Evolutionary conservation across 2,113 vertebrate species (phyloP).

Genomic region (Gavialis gangeticus): DNA sequence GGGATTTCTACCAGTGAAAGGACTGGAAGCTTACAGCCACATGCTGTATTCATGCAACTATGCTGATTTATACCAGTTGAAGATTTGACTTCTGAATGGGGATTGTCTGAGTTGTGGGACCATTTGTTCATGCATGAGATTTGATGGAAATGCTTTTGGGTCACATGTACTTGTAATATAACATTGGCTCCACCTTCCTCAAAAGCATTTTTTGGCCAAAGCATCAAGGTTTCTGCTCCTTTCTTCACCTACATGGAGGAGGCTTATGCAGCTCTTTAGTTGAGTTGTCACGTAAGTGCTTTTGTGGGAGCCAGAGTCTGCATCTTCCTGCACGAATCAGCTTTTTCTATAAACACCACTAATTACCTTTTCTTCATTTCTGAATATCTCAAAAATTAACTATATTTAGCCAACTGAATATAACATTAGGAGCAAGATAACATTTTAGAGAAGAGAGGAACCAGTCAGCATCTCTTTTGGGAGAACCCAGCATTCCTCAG

Average conservation of each 20-base stretch:
- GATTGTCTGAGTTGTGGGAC: neutral
- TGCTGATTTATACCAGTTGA: neutral
- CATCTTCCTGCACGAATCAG: conserved; percentile 29
- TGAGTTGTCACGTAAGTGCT: neutral
- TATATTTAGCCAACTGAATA: conserved; percentile 45
- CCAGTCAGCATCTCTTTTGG: neutral
- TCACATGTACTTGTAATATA: neutral
- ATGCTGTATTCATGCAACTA: neutral
- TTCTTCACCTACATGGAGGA: neutral
- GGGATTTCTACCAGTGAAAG: neutral
- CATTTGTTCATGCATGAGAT: neutral
- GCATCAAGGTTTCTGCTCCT: neutral
- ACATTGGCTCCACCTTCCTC: neutral
- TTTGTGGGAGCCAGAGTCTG: neutral
- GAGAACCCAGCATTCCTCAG: neutral
- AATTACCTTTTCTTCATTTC: conserved; percentile 40
- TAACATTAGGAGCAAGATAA: conserved; percentile 6
- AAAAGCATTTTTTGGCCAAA: neutral
- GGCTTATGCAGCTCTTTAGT: neutral
- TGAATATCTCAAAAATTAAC: conserved; percentile 54
- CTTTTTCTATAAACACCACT: conserved; percentile 42
- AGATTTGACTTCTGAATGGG: neutral
- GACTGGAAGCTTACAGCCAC: neutral
- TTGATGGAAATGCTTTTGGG: neutral
- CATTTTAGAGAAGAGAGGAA: neutral